Conservation (phyloP, 1,140 invertebrate genomes). For the Centruroides vittatus region DNA sequence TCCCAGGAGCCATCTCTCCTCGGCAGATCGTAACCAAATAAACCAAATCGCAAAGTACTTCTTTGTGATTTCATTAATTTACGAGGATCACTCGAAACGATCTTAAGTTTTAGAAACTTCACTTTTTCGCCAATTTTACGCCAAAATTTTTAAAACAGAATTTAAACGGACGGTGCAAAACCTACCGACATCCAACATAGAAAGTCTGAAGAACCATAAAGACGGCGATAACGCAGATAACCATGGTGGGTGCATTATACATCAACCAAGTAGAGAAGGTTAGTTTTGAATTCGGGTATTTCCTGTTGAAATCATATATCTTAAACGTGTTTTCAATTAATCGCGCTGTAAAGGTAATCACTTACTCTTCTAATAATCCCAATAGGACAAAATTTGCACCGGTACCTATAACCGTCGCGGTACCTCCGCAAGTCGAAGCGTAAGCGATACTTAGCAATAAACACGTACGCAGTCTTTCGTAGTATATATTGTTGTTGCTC, state of each 20-base stretch:
- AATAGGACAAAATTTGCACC: slow-evolving; percentile 75
- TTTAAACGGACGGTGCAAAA: background rate
- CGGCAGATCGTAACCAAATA: no score
- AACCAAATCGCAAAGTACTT: no score
- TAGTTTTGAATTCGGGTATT: slow-evolving; percentile 20
- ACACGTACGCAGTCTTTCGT: background rate
- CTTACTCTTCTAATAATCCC: slow-evolving; percentile 49
- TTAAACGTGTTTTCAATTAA: background rate
- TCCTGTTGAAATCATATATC: background rate
- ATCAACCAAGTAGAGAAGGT: slow-evolving; percentile 63
- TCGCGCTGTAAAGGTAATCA: slow-evolving; percentile 1
- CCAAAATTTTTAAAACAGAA: no score
- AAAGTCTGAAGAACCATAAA: background rate
- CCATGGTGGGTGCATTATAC: slow-evolving; percentile 46
- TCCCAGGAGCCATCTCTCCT: no score
- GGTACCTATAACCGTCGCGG: slow-evolving; percentile 68
- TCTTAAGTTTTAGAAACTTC: no score
- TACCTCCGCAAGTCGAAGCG: slow-evolving; percentile 61
- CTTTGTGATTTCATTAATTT: no score
- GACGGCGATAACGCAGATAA: slow-evolving; percentile 41
- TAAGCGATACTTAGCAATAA: slow-evolving; percentile 50
- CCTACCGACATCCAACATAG: background rate
- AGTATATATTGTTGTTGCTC: slow-evolving; percentile 19
- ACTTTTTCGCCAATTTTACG: no score
- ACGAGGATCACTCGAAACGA: no score